Conservation (phyloP, 2,888 invertebrate species). For the Danaus chrysippus region DNA sequence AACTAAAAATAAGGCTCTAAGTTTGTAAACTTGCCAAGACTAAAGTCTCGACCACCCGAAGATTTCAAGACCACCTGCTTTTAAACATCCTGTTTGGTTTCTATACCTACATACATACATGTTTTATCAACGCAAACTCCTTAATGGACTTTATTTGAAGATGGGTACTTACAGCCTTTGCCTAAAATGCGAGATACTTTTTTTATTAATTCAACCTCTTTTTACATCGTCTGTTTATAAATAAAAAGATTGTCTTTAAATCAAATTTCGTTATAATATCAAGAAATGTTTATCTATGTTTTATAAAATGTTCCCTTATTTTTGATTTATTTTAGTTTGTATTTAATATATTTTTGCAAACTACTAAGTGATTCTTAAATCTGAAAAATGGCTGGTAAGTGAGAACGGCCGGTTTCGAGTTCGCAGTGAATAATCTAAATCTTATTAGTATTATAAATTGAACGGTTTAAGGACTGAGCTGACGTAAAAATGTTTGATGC, state of each 20-base stretch:
- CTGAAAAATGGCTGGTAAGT: conserved; percentile 35
- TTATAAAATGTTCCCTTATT: conserved; percentile 28
- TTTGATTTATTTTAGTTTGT: conserved; percentile 33
- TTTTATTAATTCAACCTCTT: conserved; percentile 6
- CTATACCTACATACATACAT: conserved; percentile 7
- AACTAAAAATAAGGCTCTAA: conserved; percentile 13
- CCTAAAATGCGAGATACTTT: background rate
- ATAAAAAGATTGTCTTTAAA: conserved; percentile 28
- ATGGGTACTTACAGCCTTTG: background rate
- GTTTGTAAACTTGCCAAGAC: conserved; percentile 23
- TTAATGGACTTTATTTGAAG: background rate
- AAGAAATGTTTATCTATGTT: conserved; percentile 42
- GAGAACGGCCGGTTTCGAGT: too few relatives aligned
- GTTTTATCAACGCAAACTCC: background rate
- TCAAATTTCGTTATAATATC: conserved; percentile 32
- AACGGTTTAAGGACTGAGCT: too few relatives aligned
- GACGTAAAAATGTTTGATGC: too few relatives aligned
- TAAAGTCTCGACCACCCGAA: conserved; percentile 29
- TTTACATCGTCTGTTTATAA: conserved; percentile 4
- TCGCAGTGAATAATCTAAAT: too few relatives aligned
- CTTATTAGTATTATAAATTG: too few relatives aligned
- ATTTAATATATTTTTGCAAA: conserved; percentile 17
- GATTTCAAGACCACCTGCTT: conserved; percentile 26
- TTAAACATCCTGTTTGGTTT: conserved; percentile 26
- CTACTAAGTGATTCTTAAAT: background rate